phyloP scores from a whole-genome alignment of 2,888 invertebrate genomes.

The Eupeodes latifasciatus region DNA sequence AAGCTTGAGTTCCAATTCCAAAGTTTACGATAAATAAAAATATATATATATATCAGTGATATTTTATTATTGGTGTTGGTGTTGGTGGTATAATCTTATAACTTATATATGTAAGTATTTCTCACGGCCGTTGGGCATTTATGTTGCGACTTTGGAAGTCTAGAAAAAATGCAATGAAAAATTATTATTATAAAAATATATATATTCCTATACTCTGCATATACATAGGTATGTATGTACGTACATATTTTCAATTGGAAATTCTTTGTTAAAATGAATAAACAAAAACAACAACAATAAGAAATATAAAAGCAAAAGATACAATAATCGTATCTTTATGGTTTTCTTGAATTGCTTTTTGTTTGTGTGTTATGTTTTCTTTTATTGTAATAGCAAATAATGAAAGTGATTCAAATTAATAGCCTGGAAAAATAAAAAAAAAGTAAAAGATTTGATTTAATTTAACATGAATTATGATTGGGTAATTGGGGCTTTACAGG shows the following conservation, averaged over 20 bases:
- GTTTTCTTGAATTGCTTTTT: conserved; percentile 16
- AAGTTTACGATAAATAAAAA: neutral
- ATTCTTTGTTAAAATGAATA: conserved; percentile 1
- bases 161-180: conserved; percentile 42
- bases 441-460: neutral
- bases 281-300: no score
- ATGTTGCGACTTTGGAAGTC: conserved; percentile 60
- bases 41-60: neutral
- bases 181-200: neutral
- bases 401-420: conserved; percentile 61
- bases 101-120: conserved; percentile 21
- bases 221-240: no score
- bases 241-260: neutral
- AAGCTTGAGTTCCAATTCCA: conserved; percentile 7
- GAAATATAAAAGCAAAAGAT: neutral
- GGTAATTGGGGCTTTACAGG: neutral
- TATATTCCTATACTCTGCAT: neutral
- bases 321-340: conserved; percentile 8
- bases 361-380: conserved; percentile 20
- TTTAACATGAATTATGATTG: conserved; percentile 16
- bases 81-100: conserved; percentile 10
- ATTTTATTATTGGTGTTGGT: neutral
- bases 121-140: conserved; percentile 62
- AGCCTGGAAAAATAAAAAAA: conserved; percentile 11
- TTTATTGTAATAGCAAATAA: conserved; percentile 11